Base-by-base conservation (phyloP, 2,113 vertebrate species). In the Coreoperca whiteheadi region DNA sequence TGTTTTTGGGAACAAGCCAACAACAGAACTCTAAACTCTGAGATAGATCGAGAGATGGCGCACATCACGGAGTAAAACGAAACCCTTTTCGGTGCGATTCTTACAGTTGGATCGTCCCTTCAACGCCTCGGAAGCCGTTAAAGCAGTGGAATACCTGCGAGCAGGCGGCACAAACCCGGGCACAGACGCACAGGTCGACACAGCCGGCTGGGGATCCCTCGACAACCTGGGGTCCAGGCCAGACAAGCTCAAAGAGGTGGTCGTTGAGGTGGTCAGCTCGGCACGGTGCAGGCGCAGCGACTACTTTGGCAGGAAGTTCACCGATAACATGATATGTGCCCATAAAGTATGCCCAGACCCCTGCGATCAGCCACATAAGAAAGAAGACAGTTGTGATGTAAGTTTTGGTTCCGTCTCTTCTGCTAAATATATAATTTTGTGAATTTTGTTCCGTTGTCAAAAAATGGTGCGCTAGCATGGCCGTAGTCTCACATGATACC, bases 281-380 rank as follows among this genome's bases (percentile, higher is more conserved):
- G 0, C 0, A 0, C 78, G 51, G 8, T 96, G 96, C 86, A 0
- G 16, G 2, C 94, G 94, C 16, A 21, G 79, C 0, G 95, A 94
- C 86, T 92, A 91, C 92, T 96, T 92, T 41, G 95, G 95, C 23
- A 12, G 0, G 0, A 93, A 93, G 85, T 94, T 96, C 84, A 96
- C 95, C 23, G 10, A 0, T 0, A 96, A 96, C 91, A 96, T 96
- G 95, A 88, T 96, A 0, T 96, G 96, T 77, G 95, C 95, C 1
- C 87, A 94, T 25, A 89, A 64, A 65, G 0, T 92, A 0, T 93
- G 92, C 20, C 2, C 51, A 0, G 61, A 84, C 0, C 84, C 88
- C 18, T 93, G 93, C 10, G 7, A 56, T 4, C 25, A 63, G 2
- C 82, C 74, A 0, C 2, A 73, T 3, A 74, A 1, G 57, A 90